phyloP scores from a whole-genome alignment of 2,797 vertebrate species.

The Betta splendens region DNA sequence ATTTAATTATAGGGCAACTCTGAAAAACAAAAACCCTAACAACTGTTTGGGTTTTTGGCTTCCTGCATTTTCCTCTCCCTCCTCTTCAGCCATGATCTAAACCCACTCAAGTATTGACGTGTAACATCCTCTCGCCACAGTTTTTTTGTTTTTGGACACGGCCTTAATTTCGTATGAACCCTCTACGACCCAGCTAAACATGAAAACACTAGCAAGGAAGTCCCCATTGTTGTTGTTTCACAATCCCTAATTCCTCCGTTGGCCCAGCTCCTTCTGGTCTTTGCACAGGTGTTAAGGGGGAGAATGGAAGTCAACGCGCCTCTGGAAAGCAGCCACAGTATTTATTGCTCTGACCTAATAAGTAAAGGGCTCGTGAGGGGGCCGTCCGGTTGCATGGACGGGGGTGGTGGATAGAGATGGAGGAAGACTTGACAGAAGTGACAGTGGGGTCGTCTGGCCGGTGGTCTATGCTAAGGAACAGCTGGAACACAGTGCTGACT shows the following conservation, averaged over 20 bases:
- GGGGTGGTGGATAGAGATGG: conserved; percentile 24
- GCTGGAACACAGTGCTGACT: conserved; percentile 68
- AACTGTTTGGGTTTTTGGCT: conserved; percentile 66
- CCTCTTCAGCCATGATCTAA: conserved; percentile 18
- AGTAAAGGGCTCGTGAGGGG: conserved; percentile 63
- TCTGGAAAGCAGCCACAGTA: conserved; percentile 55
- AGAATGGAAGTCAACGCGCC: conserved; percentile 61
- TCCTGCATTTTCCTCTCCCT: conserved; percentile 50
- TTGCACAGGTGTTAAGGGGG: conserved; percentile 71
- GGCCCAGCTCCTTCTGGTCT: conserved; percentile 40
- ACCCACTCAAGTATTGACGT: conserved; percentile 38
- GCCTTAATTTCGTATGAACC: conserved; percentile 28
- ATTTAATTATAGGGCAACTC: conserved; percentile 64
- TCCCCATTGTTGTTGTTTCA: conserved; percentile 14
- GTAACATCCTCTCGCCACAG: conserved; percentile 22
- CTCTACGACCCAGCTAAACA: conserved; percentile 33
- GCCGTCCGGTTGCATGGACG: conserved; percentile 21
- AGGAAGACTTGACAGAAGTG: conserved; percentile 60
- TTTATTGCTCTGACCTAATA: conserved; percentile 72
- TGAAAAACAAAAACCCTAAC: conserved; percentile 35
- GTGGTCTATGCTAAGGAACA: conserved; percentile 40
- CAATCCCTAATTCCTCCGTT: conserved; percentile 14
- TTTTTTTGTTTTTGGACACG: conserved; percentile 29
- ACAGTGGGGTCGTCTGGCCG: conserved; percentile 48
- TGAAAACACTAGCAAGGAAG: conserved; percentile 33